Evolutionary conservation across 2,113 vertebrate species (phyloP), one percentile per base, ranked within the genome.

Genomic region (Chrysochloris asiatica): DNA sequence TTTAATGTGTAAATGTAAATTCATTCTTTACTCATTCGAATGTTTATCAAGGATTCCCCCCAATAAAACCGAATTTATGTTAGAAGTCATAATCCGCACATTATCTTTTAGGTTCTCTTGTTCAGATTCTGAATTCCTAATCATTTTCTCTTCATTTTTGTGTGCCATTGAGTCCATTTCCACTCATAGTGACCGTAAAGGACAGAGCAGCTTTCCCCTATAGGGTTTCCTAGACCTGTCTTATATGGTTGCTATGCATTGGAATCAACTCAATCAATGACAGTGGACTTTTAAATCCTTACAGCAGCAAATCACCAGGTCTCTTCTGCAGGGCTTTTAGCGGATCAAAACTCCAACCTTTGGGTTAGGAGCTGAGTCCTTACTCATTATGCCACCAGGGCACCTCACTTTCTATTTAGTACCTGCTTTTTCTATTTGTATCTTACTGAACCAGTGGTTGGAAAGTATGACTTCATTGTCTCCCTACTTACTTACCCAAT

Each of bases 401-500:
- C n/a, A 4, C 36, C 67, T 67, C 17, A 26, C 59, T 89, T 52
- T 54, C 16, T 63, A 28, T 75, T 71, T 43, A 50, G 65, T 43
- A 43, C 8, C 17, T 48, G n/a, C 21, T 41, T 85, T 69, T 91
- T 69, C 8, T 50, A 17, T 47, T 33, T 77, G 47, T 81, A 82
- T 73, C 48, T 50, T 69, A 26, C 24, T 36, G 45, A 83, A 56
- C 71, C 30, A 47, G 65, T 83, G 65, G 88, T 41, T 54, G 77
- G 92, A 52, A 86, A 69, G 82, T 14, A 81, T 61, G 19, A 89
- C 11, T 38, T 92, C 77, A 93, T 3, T 83, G 77, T 82, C 91
- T 88, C 41, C 78, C 28, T 7, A 52, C 30, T 80, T 90, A 71
- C 13, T 90, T 71, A 83, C 79, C 59, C 56, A 89, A 28, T 65